Base-by-base conservation (phyloP, 2,797 vertebrate genomes). In the Semotilus atromaculatus region DNA sequence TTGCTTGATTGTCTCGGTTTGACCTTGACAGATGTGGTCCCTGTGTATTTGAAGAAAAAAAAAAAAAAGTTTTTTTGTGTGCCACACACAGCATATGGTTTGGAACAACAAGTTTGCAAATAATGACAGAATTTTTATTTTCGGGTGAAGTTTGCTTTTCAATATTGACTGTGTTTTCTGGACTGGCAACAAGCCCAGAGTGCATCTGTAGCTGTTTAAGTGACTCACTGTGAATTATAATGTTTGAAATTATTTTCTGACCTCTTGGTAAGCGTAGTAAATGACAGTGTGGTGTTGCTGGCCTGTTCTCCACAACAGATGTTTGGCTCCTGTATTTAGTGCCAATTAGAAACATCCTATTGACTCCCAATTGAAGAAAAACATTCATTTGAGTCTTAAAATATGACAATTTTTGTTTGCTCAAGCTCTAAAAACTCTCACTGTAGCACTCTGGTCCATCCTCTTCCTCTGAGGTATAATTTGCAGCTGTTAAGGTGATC, bases 401-500 rank as follows among this genome's bases (percentile, higher is more conserved):
- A 72, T 40, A 11, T 23, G 21, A 62, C 21, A n/a, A 38, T 73
- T 60, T 31, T 34, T 36, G 36, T 64, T 75, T 75, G 6, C 23
- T 83, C 14, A 51, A 51, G 58, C 81, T 74, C 29, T 66, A 26
- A 48, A 82, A 83, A 38, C 71, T 64, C 16, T 21, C 16, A 3
- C 58, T 66, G 36, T 13, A 31, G 67, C 51, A 10, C 67, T 71
- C 23, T 51, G 40, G 55, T 51, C 58, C 23, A 62, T 53, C 7
- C 13, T 38, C 31, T 29, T 74, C 23, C 26, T 10, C 81, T 51
- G 43, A 82, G 21, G 58, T 75, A 66, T 86, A 60, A 81, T 86
- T 86, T 82, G 64, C 43, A 76, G 31, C 38, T 26, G 19, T 86
- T 72, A 76, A 68, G n/a, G 67, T 55, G 62, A 81, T 85, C 71